A percentile compares a stretch with the other conserved stretches of the same genome.
Evolutionary conservation across 2,113 vertebrate genomes (phyloP).

Genomic region (Jaculus jaculus): DNA sequence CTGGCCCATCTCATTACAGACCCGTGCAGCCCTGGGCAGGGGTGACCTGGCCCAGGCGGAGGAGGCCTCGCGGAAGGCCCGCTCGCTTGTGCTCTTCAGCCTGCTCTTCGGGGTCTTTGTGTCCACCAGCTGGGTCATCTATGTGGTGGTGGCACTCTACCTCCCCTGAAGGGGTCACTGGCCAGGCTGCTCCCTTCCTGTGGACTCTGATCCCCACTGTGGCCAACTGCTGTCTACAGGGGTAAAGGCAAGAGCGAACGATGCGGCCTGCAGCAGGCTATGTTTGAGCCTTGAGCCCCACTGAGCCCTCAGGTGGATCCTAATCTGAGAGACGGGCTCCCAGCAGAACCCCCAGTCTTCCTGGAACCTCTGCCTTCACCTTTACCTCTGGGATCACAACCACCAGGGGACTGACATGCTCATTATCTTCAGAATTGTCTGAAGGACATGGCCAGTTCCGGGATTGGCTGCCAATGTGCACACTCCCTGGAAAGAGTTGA

Average conservation of each 20-base stretch:
- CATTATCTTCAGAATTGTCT: neutral
- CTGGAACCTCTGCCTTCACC: neutral
- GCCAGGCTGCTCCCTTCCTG: neutral
- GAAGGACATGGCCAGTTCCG: neutral
- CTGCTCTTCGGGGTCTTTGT: slow-evolving; percentile 86
- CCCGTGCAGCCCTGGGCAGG: slow-evolving; percentile 82
- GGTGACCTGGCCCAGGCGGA: slow-evolving; percentile 84
- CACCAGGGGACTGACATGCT: neutral
- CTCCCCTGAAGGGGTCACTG: neutral
- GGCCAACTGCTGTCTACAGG: neutral
- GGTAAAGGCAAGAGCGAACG: neutral
- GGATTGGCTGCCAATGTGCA: neutral
- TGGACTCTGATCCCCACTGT: neutral
- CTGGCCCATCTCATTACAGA: slow-evolving; percentile 75
- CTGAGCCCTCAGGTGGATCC: neutral
- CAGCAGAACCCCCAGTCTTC: neutral
- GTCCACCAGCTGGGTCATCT: slow-evolving; percentile 87
- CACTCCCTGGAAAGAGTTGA: no score
- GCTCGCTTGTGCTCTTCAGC: slow-evolving; percentile 87
- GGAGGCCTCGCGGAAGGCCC: slow-evolving; percentile 84
- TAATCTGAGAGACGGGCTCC: neutral
- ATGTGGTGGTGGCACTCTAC: slow-evolving; percentile 86
- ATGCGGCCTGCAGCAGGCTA: fast-evolving
- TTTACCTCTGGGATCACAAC: neutral
- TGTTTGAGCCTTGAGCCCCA: neutral